Conservation (phyloP, 1,140 invertebrate genomes). For the Heliconius himera region DNA sequence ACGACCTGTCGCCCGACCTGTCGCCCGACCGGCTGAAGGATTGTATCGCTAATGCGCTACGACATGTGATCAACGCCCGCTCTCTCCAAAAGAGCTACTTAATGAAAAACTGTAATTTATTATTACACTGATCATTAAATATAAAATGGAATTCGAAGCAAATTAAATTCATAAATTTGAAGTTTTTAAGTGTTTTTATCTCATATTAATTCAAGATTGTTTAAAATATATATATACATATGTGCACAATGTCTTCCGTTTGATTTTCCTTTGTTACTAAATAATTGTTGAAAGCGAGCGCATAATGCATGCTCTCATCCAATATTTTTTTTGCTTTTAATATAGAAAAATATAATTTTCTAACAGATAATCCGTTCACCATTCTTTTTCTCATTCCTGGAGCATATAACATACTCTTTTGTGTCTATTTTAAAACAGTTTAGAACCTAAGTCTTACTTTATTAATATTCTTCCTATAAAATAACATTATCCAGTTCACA, state of each 20-base stretch:
- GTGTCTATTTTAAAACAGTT: background rate
- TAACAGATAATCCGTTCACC: background rate
- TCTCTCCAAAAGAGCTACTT: constrained; percentile 29
- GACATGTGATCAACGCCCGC: constrained; percentile 40
- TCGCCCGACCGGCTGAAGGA: constrained; percentile 54
- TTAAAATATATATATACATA: too few species aligned
- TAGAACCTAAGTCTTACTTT: background rate
- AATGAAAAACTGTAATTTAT: constrained; percentile 12
- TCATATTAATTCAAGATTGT: background rate
- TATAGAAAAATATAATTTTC: background rate
- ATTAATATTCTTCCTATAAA: background rate
- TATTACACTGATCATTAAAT: background rate
- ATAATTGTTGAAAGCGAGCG: too few species aligned
- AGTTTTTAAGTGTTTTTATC: background rate
- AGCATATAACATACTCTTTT: background rate
- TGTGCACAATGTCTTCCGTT: too few species aligned
- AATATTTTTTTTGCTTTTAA: background rate
- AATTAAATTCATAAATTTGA: background rate
- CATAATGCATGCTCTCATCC: too few species aligned
- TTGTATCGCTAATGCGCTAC: constrained; percentile 61
- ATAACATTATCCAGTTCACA: background rate
- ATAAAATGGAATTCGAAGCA: background rate
- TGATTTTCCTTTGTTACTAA: too few species aligned
- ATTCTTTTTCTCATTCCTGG: background rate
- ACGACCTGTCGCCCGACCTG: constrained; percentile 40